Base-by-base conservation (phyloP, 2,113 vertebrate genomes). In the rabbit (Oryctolagus cuniculus) region DNA sequence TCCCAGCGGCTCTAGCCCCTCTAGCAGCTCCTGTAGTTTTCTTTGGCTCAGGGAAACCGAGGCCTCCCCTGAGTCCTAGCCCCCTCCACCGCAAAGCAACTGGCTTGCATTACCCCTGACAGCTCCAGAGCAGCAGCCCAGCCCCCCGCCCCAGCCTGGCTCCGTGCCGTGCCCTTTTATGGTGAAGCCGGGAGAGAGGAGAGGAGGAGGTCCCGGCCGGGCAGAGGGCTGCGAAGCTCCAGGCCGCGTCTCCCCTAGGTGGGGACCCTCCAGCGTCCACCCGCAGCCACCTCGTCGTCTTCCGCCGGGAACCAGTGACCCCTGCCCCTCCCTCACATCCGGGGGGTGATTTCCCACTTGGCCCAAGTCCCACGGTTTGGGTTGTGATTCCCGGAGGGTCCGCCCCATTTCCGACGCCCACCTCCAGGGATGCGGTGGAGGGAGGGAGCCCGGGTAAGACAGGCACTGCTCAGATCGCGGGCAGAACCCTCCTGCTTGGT, bases 301-400 rank as follows among this genome's bases (percentile, higher is more conserved):
- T 90, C 53, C 24, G 78, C 63, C 87, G 25, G 1, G 61, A 93
- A 92, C 66, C 61, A 36, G 53, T 4, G 64, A 55, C 91, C 84
- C 90, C 29, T 11, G 29, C 34, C 61, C 73, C 90, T 74, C 88
- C 78, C 75, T 83, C 73, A 93, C 93, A 97, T 96, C 96, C 95
- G 93, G 92, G 93, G 88, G 84, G 88, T 96, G 95, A 96, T 97
- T 97, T 97, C 97, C 95, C 96, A 95, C 88, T 97, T 97, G 97
- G 95, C 95, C 4, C 0, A 89, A 53, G 92, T 72, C 88, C 97
- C 92, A 92, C 4, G 36, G 70, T 85, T 91, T 79, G 81, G 53
- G 92, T 87, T 97, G 80, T 51, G 88, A 92, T 96, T 95, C 80
- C 90, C 27, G 96, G 93, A 95, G 97, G 58, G 82, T 82, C 90